Evolutionary conservation across 2,797 vertebrate genomes (phyloP), one percentile per base, ranked within the genome.

Genomic region (Cryptoprocta ferox): DNA sequence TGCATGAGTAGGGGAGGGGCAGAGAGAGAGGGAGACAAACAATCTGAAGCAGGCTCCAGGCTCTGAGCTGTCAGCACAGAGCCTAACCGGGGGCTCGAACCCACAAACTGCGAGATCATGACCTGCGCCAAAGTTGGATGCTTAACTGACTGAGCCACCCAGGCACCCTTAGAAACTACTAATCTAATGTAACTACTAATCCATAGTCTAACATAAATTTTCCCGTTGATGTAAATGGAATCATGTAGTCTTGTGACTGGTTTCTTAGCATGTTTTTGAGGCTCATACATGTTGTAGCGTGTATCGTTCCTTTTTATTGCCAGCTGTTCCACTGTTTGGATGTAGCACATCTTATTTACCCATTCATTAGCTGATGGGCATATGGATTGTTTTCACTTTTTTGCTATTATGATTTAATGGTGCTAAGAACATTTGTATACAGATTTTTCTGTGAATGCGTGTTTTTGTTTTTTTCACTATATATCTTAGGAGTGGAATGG

Each of bases 231-330:
- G 30, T 79, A 96, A 88, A 70, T 95, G 32, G n/a, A 94, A 66
- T 95, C 30, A 37, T 39, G 0, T 65, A 82, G 14, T 68, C 9
- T 89, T 81, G 30, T 95, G 7, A 78, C 59, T 89, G 15, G 28
- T 42, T 83, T 95, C 24, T 96, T 95, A 91, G 48, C 30, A 42
- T 94, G 24, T 94, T 97, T 78, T 97, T 65, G 88, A 37, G 70
- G n/a, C 26, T 91, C 63, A 14, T 24, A 59, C 21, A 21, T 94
- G 14, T 92, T 86, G 2, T 45, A 88, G 32, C 53, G 63, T n/a
- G 2, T 71, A 56, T 39, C 45, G 79, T 87, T 89, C 32, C 21
- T 88, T 97, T 93, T 96, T 89, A 71, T 93, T 92, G 83, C 59
- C 32, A 93, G 45, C 76, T 50, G 42, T 87, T 88, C 78, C 16